A percentile compares a stretch with the other conserved stretches of the same genome.
These are phyloP conservation scores for Habroteleia sp. DNA, from an alignment of 2,888 invertebrate genomes.

Conservation along the genomic window DNA sequence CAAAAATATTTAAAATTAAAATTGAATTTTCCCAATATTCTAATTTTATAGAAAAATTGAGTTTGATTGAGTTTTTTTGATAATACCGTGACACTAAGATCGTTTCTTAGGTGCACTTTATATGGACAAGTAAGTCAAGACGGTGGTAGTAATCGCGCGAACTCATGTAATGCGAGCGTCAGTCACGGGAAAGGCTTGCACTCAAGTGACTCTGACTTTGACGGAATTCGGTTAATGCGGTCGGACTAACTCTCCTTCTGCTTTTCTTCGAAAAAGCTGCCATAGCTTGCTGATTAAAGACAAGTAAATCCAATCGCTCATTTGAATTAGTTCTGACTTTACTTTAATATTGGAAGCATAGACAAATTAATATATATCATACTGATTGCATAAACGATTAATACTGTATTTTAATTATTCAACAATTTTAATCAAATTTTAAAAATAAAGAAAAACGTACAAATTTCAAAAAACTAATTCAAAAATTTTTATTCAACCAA, in stretches of 20 bases:
- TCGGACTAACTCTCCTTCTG: constrained; percentile 47
- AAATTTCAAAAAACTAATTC: no score
- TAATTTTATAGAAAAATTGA: constrained; percentile 35
- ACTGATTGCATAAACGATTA: no score
- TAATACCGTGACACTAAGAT: constrained; percentile 38
- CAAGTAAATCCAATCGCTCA: constrained; percentile 57
- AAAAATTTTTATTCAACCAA: no score
- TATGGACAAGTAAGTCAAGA: constrained; percentile 33
- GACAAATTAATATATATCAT: no score
- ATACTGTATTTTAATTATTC: no score
- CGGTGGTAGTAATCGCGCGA: constrained; percentile 44
- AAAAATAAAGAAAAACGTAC: no score
- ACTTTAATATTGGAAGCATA: no score
- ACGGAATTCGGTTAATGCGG: constrained; percentile 62
- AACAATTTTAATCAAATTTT: no score
- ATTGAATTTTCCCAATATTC: no score
- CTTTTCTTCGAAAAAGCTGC: constrained; percentile 40
- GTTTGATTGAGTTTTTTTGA: constrained; percentile 40
- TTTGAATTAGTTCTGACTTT: constrained; percentile 50
- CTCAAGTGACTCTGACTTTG: constrained; percentile 61
- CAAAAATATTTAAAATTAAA: no score
- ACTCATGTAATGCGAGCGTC: constrained; percentile 55
- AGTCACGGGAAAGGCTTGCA: constrained; percentile 52
- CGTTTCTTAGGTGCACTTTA: constrained; percentile 43
- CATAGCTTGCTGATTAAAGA: constrained; percentile 55